These are phyloP conservation scores for Carapus acus DNA, from an alignment of 2,797 vertebrate genomes.

Conservation along the genomic window DNA sequence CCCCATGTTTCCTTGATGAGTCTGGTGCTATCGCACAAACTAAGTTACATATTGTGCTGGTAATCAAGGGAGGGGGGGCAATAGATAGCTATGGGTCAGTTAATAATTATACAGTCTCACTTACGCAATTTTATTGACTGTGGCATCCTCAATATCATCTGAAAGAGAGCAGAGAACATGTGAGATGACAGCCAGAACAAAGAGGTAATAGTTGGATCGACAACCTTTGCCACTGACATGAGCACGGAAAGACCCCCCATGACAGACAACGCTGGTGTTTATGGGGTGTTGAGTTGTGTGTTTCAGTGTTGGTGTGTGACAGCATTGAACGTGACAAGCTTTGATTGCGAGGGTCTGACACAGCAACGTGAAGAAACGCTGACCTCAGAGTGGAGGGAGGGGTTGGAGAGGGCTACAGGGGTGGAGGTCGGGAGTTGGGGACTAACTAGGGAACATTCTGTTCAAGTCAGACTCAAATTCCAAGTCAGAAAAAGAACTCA, in stretches of 20 bases:
- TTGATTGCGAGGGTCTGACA: not conserved
- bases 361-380: constrained; percentile 9
- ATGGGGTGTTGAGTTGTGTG: not conserved
- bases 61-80: constrained; percentile 17
- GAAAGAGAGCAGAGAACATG: constrained; percentile 42
- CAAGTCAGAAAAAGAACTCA: constrained; percentile 11
- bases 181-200: not conserved
- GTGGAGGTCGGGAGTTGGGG: not conserved
- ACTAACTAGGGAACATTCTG: constrained; percentile 49
- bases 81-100: constrained; percentile 23
- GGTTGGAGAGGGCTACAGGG: no score
- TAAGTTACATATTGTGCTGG: constrained; percentile 16
- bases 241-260: no score
- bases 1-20: constrained; percentile 1
- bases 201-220: no score
- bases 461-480: constrained; percentile 29
- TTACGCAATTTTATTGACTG: constrained; percentile 97
- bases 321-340: constrained; percentile 1
- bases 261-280: no score
- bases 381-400: constrained; percentile 28
- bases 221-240: not conserved
- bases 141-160: constrained; percentile 93
- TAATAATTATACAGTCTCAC: constrained; percentile 61
- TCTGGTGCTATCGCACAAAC: constrained; percentile 24
- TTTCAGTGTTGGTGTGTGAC: not conserved